Evolutionary conservation across 2,797 vertebrate species (phyloP).

Genomic region (Labeo calbasu): DNA sequence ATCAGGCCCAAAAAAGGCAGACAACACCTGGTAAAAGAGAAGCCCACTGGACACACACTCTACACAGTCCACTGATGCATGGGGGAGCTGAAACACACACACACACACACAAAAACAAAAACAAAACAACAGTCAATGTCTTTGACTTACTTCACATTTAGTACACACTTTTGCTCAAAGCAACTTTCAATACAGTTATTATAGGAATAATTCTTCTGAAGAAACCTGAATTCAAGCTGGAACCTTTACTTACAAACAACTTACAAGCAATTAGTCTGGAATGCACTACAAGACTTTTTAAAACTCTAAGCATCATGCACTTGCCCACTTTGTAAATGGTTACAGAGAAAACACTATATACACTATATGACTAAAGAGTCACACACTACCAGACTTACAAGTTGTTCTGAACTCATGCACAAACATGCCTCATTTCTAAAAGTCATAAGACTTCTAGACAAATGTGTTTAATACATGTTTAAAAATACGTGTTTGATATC

Average conservation of each 20-base stretch:
- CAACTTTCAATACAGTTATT: not conserved
- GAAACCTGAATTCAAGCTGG: not conserved
- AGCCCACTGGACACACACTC: slow-evolving; percentile 86
- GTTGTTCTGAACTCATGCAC: not conserved
- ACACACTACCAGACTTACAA: not conserved
- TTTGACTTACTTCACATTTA: not conserved
- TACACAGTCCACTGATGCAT: slow-evolving; percentile 88
- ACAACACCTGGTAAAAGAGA: slow-evolving; percentile 90
- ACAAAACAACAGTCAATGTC: slow-evolving; percentile 1
- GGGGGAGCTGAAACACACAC: slow-evolving; percentile 82
- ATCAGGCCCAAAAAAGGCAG: slow-evolving; percentile 77
- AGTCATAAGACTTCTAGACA: not conserved
- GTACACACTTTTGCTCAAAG: not conserved
- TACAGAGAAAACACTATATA: not conserved
- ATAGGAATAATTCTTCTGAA: not conserved
- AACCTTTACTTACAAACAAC: not conserved
- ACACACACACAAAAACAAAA: not conserved
- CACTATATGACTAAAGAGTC: not conserved
- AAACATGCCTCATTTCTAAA: not conserved
- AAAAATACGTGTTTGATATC: not conserved
- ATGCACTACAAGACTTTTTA: not conserved
- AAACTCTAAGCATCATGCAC: not conserved
- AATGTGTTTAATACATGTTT: not conserved
- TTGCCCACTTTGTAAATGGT: not conserved
- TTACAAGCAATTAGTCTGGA: not conserved